These are phyloP conservation scores for Zapus hudsonius DNA, from an alignment of 2,113 vertebrate species.

Conservation along the genomic window DNA sequence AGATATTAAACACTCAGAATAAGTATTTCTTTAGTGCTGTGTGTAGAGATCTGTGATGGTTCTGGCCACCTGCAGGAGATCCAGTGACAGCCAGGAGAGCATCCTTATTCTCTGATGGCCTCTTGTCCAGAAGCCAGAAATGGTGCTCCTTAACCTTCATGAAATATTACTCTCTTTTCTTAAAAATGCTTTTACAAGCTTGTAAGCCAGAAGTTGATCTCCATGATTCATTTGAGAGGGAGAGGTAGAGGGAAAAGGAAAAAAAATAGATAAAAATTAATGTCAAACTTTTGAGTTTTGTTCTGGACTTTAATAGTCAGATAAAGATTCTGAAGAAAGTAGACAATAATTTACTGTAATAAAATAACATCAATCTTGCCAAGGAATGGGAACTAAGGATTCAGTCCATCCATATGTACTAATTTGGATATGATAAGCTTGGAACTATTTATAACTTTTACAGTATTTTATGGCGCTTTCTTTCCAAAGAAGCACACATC, in stretches of 20 bases:
- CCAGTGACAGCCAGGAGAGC: background rate
- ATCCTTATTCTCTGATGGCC: background rate
- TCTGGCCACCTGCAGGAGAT: background rate
- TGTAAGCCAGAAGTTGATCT: background rate
- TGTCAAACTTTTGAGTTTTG: background rate
- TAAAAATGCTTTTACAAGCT: conserved; percentile 13
- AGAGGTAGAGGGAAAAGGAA: too few species aligned
- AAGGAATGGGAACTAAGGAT: conserved; percentile 36
- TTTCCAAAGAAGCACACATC: conserved; percentile 60
- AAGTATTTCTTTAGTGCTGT: background rate
- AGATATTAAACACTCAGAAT: background rate
- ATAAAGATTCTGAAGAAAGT: conserved; percentile 62
- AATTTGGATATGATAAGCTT: conserved; percentile 65
- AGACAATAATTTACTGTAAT: conserved; percentile 51
- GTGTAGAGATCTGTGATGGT: background rate
- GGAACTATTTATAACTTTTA: conserved; percentile 70
- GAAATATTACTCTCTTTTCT: background rate
- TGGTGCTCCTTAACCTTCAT: background rate
- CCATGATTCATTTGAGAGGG: background rate
- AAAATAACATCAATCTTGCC: conserved; percentile 49
- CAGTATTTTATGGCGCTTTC: conserved; percentile 63
- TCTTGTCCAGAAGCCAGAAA: background rate
- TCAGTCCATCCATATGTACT: conserved; percentile 43
- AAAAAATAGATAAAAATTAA: conserved; percentile 30
- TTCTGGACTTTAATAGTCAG: conserved; percentile 38